Evolutionary conservation across 30 jellyfish, hydroid and myxozoan species (phyloP), one percentile per base, ranked within the genome.

Genomic region (Hydra vulgaris): DNA sequence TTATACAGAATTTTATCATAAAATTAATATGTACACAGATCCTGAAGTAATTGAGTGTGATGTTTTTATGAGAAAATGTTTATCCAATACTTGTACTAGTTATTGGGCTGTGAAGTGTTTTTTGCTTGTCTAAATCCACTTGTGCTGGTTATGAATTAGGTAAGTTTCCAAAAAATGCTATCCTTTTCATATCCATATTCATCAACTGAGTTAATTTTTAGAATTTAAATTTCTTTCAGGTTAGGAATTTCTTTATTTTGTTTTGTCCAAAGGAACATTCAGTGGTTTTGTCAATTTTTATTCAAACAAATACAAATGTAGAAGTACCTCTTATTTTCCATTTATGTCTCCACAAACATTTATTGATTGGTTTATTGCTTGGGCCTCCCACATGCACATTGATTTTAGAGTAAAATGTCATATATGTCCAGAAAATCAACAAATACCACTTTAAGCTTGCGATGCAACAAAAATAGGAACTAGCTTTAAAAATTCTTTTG

Each of bases 341-440:
- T 73, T 73, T 54, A 73, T 73, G 81, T 21, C 23, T 12, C 18
- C 53, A 15, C 53, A 73, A 23, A 73, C 81, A 21, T 73, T 73
- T 25, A 73, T 73, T 25, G 53, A 73, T 73, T 73, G 81, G 81
- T 73, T 40, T 40, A 15, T 73, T 25, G 81, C 66, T 21, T 73
- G 81, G 81, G 81, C 81, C 22, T 73, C 81, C 66, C 53, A 54
- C 53, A 73, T 73, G 81, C 54, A 26, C 22, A 25, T 73, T 21
- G 81, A 73, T 73, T 73, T 73, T 73, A 40, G 81, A 21, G 18
- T 15, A 73, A 19, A 21, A 21, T 73, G 81, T 73, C 66, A 23
- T 7, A 19, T 40, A 18, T 73, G 81, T 25, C 66, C 27, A 19
- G 81, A 54, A 17, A 15, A 23, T 21, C 22, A 19, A 23, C 5